Percentiles rank a stretch among this genome's conserved stretches.
phyloP scores from a whole-genome alignment of 2,797 vertebrate species.

The Furcifer pardalis region DNA sequence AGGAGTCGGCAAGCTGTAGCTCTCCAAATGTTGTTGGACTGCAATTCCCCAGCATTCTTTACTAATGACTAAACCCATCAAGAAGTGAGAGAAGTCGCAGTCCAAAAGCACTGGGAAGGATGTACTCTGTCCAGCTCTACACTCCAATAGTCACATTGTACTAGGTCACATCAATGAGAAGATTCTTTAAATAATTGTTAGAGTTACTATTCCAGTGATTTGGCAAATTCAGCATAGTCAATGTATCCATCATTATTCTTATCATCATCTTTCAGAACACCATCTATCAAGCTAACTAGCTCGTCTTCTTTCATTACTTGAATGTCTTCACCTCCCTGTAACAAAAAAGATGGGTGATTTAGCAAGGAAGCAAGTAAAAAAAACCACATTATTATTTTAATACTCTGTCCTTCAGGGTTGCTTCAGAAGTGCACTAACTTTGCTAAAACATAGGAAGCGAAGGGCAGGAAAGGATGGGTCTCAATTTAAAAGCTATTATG shows the following conservation, averaged over 20 bases:
- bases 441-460: not conserved
- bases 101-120: no score
- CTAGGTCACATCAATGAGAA: constrained; percentile 62
- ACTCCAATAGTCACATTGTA: constrained; percentile 70
- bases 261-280: constrained; percentile 92
- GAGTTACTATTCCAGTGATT: constrained; percentile 85
- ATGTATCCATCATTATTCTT: constrained; percentile 97
- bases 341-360: constrained; percentile 24
- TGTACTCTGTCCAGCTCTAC: no score
- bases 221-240: constrained; percentile 97
- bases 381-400: not conserved
- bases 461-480: not conserved
- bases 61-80: no score
- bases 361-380: not conserved
- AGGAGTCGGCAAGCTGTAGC: no score
- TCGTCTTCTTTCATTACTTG: constrained; percentile 91
- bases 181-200: not conserved
- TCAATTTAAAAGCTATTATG: not conserved
- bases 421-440: not conserved
- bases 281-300: constrained; percentile 90
- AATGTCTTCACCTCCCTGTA: constrained; percentile 85
- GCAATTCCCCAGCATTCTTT: no score
- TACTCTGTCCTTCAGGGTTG: not conserved
- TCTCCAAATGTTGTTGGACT: no score
- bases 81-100: no score